Evolutionary conservation across 2,888 invertebrate species (phyloP), one percentile per base, ranked within the genome.

Genomic region (Xestoiulus laeticollis): DNA sequence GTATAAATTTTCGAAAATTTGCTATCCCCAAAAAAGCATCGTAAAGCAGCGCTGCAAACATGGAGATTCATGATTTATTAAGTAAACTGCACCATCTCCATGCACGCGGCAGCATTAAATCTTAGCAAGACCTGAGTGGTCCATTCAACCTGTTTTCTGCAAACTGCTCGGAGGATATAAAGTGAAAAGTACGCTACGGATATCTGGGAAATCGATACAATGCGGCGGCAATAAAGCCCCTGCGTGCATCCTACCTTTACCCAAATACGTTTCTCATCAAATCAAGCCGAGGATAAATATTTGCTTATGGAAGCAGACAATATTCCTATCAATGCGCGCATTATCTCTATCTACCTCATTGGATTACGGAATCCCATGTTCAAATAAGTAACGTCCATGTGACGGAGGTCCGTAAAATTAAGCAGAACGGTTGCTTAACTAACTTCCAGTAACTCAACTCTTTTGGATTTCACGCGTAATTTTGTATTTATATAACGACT

Each of bases 191-290:
- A 59, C 59, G 59, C 3, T 10, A 16, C 1, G 59, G 59, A 48
- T 48, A 48, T 48, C 48, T 3, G 1, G 59, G 8, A 68, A 68
- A 68, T 68, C 68, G 68, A 68, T 59, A n/a, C n/a, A 59, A 59
- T 59, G 59, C n/a, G 59, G 68, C n/a, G 68, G 68, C 68, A 22
- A 22, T 68, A 59, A 59, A 59, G n/a, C n/a, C 59, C 59, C n/a
- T 48, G n/a, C 19, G n/a, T n/a, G 3, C 59, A 19, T 1, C 59
- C 68, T 22, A 68, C 68, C 68, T 68, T 68, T 8, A n/a, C 68
- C n/a, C 68, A 68, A 68, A 68, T 68, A 68, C 22, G 68, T 68
- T 68, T 68, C 68, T 68, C 68, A 68, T 68, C 68, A 68, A 68
- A 68, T 68, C 68, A n/a, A 68, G 68, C 68, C 68, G 22, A 68